Evolutionary conservation across 2,113 vertebrate species (phyloP).

Genomic region (Semicossyphus pulcher): DNA sequence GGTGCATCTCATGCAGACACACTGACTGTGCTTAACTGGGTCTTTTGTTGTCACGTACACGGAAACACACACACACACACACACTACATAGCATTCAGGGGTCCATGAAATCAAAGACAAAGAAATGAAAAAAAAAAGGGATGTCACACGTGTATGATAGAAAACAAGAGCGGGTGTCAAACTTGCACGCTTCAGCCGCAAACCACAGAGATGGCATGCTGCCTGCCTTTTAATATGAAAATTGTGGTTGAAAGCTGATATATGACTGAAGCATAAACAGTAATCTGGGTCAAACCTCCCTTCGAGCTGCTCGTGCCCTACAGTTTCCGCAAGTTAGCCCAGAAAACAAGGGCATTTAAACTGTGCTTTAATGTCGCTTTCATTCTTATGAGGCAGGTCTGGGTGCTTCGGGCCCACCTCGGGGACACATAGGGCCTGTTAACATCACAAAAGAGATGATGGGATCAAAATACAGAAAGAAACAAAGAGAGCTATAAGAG

Average conservation of each 20-base stretch:
- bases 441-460: conserved; percentile 6
- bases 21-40: no score
- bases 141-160: background rate
- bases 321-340: conserved; percentile 24
- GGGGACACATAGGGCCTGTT: background rate
- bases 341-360: background rate
- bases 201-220: conserved; percentile 52
- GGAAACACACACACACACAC: no score
- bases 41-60: no score
- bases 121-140: background rate
- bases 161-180: no score
- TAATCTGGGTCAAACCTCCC: conserved; percentile 74
- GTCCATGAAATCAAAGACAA: no score
- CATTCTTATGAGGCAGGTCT: no score
- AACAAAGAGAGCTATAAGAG: background rate
- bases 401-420: no score
- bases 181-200: conserved; percentile 14
- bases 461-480: conserved; percentile 12
- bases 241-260: conserved; percentile 42
- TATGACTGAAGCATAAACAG: conserved; percentile 34
- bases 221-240: conserved; percentile 15
- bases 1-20: no score
- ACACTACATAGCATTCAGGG: no score
- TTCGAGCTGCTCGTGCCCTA: conserved; percentile 3
- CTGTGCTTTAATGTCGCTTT: no score